Evolutionary conservation across 2,797 vertebrate genomes (phyloP), one percentile per base, ranked within the genome.

Genomic region (Fundulus diaphanus): DNA sequence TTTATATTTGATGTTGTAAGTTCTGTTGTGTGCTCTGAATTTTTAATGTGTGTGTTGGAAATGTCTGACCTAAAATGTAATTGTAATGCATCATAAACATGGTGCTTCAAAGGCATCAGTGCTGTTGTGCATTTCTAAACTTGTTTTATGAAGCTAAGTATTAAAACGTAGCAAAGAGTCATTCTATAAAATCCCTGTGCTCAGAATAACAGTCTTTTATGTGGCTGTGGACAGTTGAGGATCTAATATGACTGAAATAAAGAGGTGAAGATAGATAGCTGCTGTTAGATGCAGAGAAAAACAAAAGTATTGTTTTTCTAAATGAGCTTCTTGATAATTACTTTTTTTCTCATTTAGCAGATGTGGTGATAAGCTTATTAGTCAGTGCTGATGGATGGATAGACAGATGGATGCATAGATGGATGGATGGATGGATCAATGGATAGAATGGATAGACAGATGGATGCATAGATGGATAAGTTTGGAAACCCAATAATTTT

Each of bases 41-140:
- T 66, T 35, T 27, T 5, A 44, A 52, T 16, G 68, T 7, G 35
- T 13, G 22, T 16, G 3, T 54, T 46, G 59, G 29, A 70, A 59
- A 70, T 29, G 33, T 51, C 68, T 24, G 57, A 71, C 27, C 59
- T 48, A 22, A 46, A 51, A 72, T 15, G 27, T 24, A 13, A 46
- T 72, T 35, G 37, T 65, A 42, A 63, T 49, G 5, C 46, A 61
- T 15, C 33, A 70, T n/a, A 66, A 61, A 61, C 33, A 56, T 27
- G 20, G 46, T 44, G 13, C 33, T 20, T 48, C 12, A 48, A 44
- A 79, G 24, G 51, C 33, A 35, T 24, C 31, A 42, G 52, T 6
- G 4, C 48, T 27, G 37, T 40, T 20, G 11, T 9, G 9, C 27
- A 24, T n/a, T 40, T 13, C 12, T 56, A 76, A 35, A 69, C 54